Evolutionary conservation across 2,797 vertebrate genomes (phyloP).

Genomic region (Glossophaga mutica): DNA sequence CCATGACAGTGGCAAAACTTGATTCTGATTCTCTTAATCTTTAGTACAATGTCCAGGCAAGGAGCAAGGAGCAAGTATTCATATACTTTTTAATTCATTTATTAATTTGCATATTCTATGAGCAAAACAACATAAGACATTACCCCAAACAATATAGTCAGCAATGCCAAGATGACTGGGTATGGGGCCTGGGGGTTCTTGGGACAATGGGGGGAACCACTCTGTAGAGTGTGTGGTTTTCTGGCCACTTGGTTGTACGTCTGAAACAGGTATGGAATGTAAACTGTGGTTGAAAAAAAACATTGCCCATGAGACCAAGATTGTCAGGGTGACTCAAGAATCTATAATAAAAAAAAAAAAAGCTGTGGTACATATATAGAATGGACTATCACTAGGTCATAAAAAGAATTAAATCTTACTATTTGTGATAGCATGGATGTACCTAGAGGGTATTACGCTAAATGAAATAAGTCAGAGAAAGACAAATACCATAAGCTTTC

Average conservation of each 20-base stretch:
- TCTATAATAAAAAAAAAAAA: neutral
- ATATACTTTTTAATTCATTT: neutral
- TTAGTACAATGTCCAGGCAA: conserved; percentile 1
- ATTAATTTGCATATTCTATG: neutral
- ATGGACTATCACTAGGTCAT: neutral
- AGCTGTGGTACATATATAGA: neutral
- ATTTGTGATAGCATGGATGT: neutral
- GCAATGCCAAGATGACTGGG: neutral
- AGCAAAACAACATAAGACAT: conserved; percentile 35
- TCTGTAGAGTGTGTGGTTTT: neutral
- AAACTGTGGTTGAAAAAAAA: neutral
- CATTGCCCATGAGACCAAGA: neutral
- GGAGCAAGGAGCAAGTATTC: conserved; percentile 4
- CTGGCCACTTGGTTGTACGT: neutral
- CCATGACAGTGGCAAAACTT: neutral
- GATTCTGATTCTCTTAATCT: conserved; percentile 22
- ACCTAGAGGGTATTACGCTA: neutral
- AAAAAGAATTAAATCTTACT: neutral
- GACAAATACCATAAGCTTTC: neutral
- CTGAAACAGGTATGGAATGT: neutral
- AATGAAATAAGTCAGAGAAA: neutral
- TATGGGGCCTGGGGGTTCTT: neutral
- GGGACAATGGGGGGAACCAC: neutral
- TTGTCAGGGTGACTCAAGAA: conserved; percentile 22
- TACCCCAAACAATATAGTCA: neutral